phyloP scores from a whole-genome alignment of 1,140 invertebrate species.

The Aphelinus certus region DNA sequence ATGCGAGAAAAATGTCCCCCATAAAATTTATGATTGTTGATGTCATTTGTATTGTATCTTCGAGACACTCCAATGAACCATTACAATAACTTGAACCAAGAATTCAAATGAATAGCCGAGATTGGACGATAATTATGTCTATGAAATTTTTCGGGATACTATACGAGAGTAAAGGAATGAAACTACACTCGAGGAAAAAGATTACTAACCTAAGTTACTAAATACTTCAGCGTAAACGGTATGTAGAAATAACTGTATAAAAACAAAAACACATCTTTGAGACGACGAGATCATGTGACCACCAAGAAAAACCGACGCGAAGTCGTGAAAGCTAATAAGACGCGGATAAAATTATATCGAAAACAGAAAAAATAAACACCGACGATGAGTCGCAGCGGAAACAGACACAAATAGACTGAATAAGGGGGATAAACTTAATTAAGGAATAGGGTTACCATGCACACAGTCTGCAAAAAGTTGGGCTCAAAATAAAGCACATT shows the following conservation, averaged over 20 bases:
- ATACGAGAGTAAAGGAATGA: too few relatives aligned
- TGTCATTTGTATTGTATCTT: too few relatives aligned
- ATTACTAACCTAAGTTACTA: too few relatives aligned
- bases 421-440: constrained; percentile 37
- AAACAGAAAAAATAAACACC: constrained; percentile 23
- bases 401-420: constrained; percentile 38
- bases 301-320: neutral
- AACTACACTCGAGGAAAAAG: too few relatives aligned
- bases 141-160: too few relatives aligned
- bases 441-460: constrained; percentile 24
- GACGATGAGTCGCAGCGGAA: constrained; percentile 18
- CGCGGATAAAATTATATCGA: constrained; percentile 33
- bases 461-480: constrained; percentile 2
- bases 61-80: too few relatives aligned
- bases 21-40: too few relatives aligned
- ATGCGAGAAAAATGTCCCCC: too few relatives aligned
- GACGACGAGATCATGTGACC: neutral
- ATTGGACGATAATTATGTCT: too few relatives aligned
- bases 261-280: neutral
- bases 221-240: neutral
- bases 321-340: constrained; percentile 18
- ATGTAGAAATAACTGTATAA: neutral
- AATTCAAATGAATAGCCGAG: too few relatives aligned
- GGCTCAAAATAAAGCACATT: too few relatives aligned
- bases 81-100: too few relatives aligned